These are phyloP conservation scores for Cassiopea andromeda DNA, from an alignment of 30 jellyfish, hydroid and myxozoan species.

Conservation along the genomic window DNA sequence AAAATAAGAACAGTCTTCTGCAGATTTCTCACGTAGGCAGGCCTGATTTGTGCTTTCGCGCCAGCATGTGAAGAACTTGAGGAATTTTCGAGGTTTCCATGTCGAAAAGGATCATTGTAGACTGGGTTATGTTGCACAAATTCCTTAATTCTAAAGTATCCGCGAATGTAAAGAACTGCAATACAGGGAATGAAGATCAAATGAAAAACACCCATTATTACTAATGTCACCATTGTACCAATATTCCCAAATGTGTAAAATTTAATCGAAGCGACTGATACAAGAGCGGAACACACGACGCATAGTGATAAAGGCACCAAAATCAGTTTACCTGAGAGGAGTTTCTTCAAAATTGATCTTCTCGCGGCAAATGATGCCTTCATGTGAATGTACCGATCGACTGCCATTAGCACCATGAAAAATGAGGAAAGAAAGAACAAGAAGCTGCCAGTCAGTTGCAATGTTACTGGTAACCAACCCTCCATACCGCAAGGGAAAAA, in stretches of 20 bases:
- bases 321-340: not conserved
- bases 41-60: not conserved
- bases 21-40: not conserved
- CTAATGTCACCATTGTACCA: not conserved
- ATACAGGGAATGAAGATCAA: not conserved
- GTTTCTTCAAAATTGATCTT: not conserved
- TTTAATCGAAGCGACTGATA: not conserved
- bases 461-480: not conserved
- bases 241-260: not conserved
- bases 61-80: not conserved
- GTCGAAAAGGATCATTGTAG: not conserved
- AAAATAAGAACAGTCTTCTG: not conserved
- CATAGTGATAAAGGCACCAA: not conserved
- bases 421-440: not conserved
- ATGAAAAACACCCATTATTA: not conserved
- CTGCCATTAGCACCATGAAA: constrained; percentile 2
- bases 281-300: not conserved
- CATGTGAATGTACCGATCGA: constrained; percentile 33
- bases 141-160: not conserved
- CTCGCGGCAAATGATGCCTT: not conserved
- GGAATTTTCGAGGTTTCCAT: not conserved
- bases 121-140: not conserved
- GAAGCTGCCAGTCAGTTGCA: not conserved
- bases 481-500: not conserved
- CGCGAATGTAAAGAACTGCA: not conserved